Evolutionary conservation across 2,113 vertebrate genomes (phyloP), one percentile per base, ranked within the genome.

Genomic region (Laterallus jamaicensis): DNA sequence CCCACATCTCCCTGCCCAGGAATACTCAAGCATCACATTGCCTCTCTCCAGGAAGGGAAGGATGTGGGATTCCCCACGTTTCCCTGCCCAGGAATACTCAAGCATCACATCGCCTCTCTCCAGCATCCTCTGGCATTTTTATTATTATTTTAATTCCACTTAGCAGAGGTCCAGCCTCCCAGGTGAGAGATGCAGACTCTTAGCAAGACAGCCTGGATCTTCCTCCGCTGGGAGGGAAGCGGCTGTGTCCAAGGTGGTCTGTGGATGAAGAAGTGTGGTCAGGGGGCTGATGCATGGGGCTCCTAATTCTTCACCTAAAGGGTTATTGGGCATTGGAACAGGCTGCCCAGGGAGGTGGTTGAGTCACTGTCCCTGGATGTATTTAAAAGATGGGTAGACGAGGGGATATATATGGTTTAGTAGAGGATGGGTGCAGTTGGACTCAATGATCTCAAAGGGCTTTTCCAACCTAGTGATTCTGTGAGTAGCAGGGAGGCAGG

Each of bases 31-130:
- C 42, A 55, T 37, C 62, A 18, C 21, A 17, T 32, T 28, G 14
- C 11, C 16, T 52, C 58, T 55, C 40, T 64, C 11, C 37, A 71
- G n/a, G 21, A 70, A 40, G 20, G 12, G 21, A 70, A 40, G 20
- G 12, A 74, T 6, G 5, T 0, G 20, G 0, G 59, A 74, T 20
- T 44, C 13, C 12, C 20, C 10, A 1, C 1, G 1, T 32, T 22
- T 69, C 26, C 29, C 25, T 52, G 18, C 52, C 35, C 24, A 54
- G 55, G 52, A 84, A 67, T 26, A 69, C 31, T 70, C 66, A 67
- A 75, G 28, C 42, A 55, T 37, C 62, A 18, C 21, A 16, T 32
- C 31, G 14, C 11, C 16, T 50, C 58, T 54, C 40, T 64, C 10
- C 37, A 71, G n/a, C 21, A 82, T 47, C 31, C 31, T 64, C 62